Evolutionary conservation across 2,113 vertebrate species (phyloP), one percentile per base, ranked within the genome.

Genomic region (Athene noctua): DNA sequence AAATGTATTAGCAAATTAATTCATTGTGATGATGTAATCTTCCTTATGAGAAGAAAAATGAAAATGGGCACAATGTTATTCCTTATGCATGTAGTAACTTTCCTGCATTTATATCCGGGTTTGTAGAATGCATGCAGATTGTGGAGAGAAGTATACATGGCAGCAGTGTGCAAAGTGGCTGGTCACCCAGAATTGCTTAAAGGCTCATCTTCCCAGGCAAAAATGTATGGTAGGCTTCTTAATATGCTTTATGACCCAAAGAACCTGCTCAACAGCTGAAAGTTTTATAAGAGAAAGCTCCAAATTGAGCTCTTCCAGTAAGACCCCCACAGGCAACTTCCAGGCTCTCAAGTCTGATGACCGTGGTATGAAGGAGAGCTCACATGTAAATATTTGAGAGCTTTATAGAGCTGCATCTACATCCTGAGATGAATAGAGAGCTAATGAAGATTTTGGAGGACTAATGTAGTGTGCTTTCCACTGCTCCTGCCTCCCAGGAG

Each of bases 1-100:
- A 74, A 90, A 94, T 38, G 6, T 91, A 81, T 59, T 79, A 94
- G 52, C 26, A 85, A 90, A 86, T 94, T 81, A 92, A 86, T 66
- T 84, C 5, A 32, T 77, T 94, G 25, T 52, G 52, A 70, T 78
- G 38, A 88, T 92, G 27, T 38, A 84, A 65, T 61, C 40, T 84
- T 77, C 61, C 40, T 78, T 46, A 26, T 52, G 61, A 63, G 52
- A 85, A 70, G 63, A 82, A 62, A 94, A 92, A 77, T 34, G 22
- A 86, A 94, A 87, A 80, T 36, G 13, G 40, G 17, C 55, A 63
- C 3, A 2, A 44, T 87, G 3, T 67, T 80, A 47, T 61, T 92
- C 44, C 44, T 86, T 75, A 80, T 19, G 44, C 27, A 4, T 32
- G 19, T 5, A 0, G 14, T 38, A 8, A 66, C 10, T n/a, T 61